Base-by-base conservation (phyloP, 2,797 vertebrate genomes). In the Macroramphosus scolopax region DNA sequence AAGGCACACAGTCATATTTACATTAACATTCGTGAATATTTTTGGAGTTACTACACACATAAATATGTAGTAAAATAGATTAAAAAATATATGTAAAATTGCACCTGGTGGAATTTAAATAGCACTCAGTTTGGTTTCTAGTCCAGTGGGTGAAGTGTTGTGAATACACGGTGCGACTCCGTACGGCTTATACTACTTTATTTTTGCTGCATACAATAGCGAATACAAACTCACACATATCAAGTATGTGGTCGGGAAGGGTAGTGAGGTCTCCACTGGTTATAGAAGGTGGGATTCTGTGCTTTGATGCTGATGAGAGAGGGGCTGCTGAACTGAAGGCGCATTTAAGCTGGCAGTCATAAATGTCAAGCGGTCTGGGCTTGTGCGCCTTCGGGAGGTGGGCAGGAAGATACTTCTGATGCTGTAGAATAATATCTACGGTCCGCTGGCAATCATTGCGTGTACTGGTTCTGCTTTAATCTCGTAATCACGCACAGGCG, bases 311-410 rank as follows among this genome's bases (percentile, higher is more conserved):
- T 17, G 46, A 49, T 36, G 46, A 49, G 33, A 24, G 33, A 37
- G 24, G 13, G 8, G 25, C 46, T 49, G 33, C 46, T 11, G 24
- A 13, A 17, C 46, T 18, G 33, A 48, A 36, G 33, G 33, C 24
- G 26, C 32, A 18, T 48, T 35, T 36, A 37, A 48, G 33, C 24
- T 11, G 15, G 17, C 33, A 48, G 45, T 49, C 46, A 37, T 37
- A 49, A 49, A 49, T 37, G 46, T 49, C 46, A 49, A 49, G 46
- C 33, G 26, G 20, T 35, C 46, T 49, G 34, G 16, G 46, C 46
- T 28, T 8, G 12, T 25, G 11, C 34, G 17, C 46, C 26, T 33
- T 28, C 46, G 18, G 45, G 45, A 47, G 45, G 32, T 36, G 20
- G 45, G 32, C 34, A 28, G 15, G 11, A 36, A 37, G 5, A 11